A percentile compares a stretch with the other conserved stretches of the same genome.
Evolutionary conservation across 2,797 vertebrate species (phyloP).

Genomic region (Periophthalmus magnuspinnatus): DNA sequence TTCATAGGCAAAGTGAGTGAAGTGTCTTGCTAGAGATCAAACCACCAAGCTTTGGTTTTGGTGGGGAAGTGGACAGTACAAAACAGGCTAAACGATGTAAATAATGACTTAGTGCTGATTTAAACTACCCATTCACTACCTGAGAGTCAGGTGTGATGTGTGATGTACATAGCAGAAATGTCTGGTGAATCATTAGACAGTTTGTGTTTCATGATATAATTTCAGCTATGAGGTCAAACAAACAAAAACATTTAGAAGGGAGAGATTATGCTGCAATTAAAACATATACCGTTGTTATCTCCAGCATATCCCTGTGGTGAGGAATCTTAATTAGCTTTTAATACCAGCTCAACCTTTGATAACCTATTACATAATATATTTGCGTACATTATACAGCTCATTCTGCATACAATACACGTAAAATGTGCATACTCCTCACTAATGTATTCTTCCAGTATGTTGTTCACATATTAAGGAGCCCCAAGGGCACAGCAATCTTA

Average conservation of each 20-base stretch:
- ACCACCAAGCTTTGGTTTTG: too few relatives aligned
- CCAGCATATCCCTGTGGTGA: neutral
- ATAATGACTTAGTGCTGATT: too few relatives aligned
- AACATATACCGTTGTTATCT: neutral
- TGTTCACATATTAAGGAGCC: too few relatives aligned
- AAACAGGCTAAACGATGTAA: too few relatives aligned
- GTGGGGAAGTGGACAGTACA: too few relatives aligned
- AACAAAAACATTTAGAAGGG: neutral
- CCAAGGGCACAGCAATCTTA: too few relatives aligned
- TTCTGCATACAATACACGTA: neutral
- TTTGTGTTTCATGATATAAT: neutral
- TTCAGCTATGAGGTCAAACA: neutral
- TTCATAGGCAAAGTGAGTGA: too few relatives aligned
- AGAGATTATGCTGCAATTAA: conserved; percentile 5
- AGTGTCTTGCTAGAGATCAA: too few relatives aligned
- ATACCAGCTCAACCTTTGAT: conserved; percentile 6
- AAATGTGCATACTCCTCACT: neutral
- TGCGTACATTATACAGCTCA: neutral
- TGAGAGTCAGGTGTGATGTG: neutral
- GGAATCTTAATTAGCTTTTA: conserved; percentile 9
- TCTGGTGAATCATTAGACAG: neutral
- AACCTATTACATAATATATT: neutral
- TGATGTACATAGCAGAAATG: neutral
- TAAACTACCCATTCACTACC: too few relatives aligned
- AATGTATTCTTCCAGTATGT: too few relatives aligned